Percentiles rank a stretch among this genome's conserved stretches.
phyloP scores from a whole-genome alignment of 92 coral and sea anemone species.

The Isaurus tuberculatus region DNA sequence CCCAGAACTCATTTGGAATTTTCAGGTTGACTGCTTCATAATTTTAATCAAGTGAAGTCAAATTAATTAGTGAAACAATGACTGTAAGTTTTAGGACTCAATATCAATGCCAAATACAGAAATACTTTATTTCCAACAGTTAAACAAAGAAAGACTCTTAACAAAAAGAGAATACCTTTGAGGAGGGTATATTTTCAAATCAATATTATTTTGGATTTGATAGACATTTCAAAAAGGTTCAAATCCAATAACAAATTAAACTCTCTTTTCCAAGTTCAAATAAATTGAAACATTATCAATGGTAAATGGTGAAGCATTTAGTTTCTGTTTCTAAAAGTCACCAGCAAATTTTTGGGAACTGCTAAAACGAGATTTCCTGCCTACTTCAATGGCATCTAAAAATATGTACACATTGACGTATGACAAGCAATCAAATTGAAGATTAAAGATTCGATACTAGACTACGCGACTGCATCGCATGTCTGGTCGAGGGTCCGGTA shows the following conservation, averaged over 20 bases:
- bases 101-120: neutral
- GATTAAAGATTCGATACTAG: neutral
- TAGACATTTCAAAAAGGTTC: neutral
- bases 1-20: neutral
- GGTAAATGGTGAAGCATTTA: neutral
- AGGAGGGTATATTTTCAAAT: neutral
- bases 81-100: neutral
- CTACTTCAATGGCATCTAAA: neutral
- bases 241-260: no score
- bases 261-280: no score
- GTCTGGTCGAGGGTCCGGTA: neutral
- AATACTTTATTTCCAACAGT: neutral
- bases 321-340: neutral
- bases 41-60: neutral
- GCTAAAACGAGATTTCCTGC: constrained; percentile 8
- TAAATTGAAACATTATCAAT: no score
- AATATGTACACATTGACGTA: neutral
- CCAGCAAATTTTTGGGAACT: neutral
- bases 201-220: neutral
- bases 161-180: neutral
- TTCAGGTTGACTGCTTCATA: neutral
- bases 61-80: neutral
- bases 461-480: neutral
- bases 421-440: neutral
- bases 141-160: neutral